phyloP scores from a whole-genome alignment of 64 coral and sea anemone species.

The Pocillopora damicornis region DNA sequence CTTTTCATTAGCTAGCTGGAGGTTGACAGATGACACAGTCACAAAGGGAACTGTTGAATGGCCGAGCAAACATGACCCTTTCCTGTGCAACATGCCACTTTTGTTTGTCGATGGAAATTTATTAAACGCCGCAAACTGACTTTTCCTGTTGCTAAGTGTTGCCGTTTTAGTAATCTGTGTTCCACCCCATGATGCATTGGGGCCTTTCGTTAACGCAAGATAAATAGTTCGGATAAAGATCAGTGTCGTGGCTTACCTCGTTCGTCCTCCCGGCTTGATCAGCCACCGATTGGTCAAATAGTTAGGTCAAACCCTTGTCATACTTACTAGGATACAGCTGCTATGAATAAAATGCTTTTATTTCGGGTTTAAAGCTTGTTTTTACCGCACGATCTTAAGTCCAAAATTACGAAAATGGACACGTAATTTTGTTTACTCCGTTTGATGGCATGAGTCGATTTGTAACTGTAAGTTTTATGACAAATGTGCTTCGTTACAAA shows the following conservation, averaged over 20 bases:
- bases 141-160: neutral
- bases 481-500: too few relatives aligned
- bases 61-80: neutral
- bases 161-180: neutral
- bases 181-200: neutral
- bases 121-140: conserved; percentile 12
- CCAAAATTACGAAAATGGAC: neutral
- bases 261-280: neutral
- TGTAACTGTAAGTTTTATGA: too few relatives aligned
- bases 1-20: neutral
- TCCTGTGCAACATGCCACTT: neutral
- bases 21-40: neutral
- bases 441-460: too few relatives aligned
- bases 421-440: neutral
- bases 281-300: conserved; percentile 6
- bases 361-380: neutral
- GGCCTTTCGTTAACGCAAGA: neutral
- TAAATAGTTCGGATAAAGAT: conserved; percentile 15
- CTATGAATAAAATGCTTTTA: neutral
- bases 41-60: conserved; percentile 26
- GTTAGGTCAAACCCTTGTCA: conserved; percentile 4
- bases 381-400: neutral
- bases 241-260: neutral
- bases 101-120: conserved; percentile 34
- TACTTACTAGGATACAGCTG: conserved; percentile 18